Conservation (phyloP, 1,140 invertebrate genomes). For the Papilio glaucus region DNA sequence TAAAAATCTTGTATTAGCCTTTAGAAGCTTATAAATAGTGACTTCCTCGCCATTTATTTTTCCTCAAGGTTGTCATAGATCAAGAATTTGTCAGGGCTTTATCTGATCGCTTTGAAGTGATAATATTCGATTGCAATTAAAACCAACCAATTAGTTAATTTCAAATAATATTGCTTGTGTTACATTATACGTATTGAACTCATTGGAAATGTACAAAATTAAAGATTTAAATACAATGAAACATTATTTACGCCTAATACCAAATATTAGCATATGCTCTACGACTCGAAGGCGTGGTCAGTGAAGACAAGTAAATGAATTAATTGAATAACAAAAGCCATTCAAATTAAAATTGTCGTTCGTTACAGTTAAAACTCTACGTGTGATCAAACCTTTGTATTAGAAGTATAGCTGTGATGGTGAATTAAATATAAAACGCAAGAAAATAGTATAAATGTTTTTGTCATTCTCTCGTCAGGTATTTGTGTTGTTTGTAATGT, state of each 20-base stretch:
- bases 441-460: too few relatives aligned
- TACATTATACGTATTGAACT: not conserved
- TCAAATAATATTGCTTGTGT: not conserved
- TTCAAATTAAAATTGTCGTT: not conserved
- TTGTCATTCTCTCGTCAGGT: too few relatives aligned
- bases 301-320: conserved; percentile 4
- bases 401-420: not conserved
- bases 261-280: not conserved
- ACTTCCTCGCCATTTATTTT: not conserved
- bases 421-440: too few relatives aligned
- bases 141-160: not conserved
- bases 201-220: not conserved
- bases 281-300: not conserved
- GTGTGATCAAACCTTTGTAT: too few relatives aligned
- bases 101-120: not conserved
- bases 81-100: not conserved
- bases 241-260: not conserved
- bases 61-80: not conserved
- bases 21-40: not conserved
- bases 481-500: too few relatives aligned
- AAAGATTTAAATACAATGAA: not conserved
- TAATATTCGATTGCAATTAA: not conserved
- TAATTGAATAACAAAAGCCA: not conserved
- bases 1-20: not conserved
- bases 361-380: not conserved